Conservation (phyloP, 2,888 invertebrate genomes). For the Biston betularia region DNA sequence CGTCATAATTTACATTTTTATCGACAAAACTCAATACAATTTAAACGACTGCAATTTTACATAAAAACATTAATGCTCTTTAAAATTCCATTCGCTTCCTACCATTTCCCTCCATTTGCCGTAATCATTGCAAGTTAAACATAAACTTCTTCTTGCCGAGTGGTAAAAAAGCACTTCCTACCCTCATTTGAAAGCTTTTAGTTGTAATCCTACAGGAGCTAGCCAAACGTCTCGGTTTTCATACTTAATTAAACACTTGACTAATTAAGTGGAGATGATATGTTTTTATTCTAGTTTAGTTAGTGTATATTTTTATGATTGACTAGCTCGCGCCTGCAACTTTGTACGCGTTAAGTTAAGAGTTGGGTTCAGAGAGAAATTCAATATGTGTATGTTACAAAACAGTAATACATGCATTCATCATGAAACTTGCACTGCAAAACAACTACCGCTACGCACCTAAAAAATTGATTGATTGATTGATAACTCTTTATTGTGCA, state of each 20-base stretch:
- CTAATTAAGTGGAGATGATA: conserved; percentile 47
- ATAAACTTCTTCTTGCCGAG: conserved; percentile 42
- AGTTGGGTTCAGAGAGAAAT: too few relatives aligned
- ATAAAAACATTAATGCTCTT: conserved; percentile 11
- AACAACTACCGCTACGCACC: too few relatives aligned
- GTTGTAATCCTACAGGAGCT: conserved; percentile 45
- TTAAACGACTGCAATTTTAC: conserved; percentile 2
- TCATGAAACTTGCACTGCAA: too few relatives aligned
- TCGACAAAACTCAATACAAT: background rate
- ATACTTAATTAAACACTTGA: conserved; percentile 54
- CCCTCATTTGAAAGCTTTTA: conserved; percentile 56
- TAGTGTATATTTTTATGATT: background rate
- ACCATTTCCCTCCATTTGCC: conserved; percentile 27
- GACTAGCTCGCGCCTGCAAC: too few relatives aligned
- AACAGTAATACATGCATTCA: too few relatives aligned
- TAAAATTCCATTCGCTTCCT: conserved; percentile 12
- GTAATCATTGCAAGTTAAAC: conserved; percentile 36
- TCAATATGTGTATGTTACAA: too few relatives aligned
- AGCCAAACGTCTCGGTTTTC: conserved; percentile 45
- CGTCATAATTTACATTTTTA: background rate
- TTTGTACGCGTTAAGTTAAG: too few relatives aligned
- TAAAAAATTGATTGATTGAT: too few relatives aligned
- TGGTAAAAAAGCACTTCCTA: conserved; percentile 40
- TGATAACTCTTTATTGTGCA: too few relatives aligned
- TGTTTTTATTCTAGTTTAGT: conserved; percentile 16